These are phyloP conservation scores for Hemibagrus wyckioides DNA, from an alignment of 2,113 vertebrate species.

Conservation along the genomic window DNA sequence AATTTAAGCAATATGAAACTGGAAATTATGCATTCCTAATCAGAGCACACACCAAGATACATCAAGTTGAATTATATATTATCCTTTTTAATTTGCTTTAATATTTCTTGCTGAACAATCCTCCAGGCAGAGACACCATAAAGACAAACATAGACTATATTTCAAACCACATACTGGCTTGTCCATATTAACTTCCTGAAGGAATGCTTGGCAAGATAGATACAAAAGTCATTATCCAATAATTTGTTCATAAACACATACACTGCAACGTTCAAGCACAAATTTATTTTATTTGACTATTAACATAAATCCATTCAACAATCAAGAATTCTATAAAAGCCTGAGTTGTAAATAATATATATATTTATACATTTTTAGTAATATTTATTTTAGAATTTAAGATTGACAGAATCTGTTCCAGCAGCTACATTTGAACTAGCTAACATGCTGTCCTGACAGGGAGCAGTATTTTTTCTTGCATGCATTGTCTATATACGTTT, in stretches of 20 bases:
- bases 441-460: background rate
- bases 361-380: background rate
- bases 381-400: background rate
- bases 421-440: background rate
- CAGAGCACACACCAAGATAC: background rate
- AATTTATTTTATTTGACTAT: background rate
- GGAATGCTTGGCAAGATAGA: background rate
- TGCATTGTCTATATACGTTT: background rate
- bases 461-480: background rate
- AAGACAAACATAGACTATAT: background rate
- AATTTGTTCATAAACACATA: too few relatives aligned
- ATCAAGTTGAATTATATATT: background rate
- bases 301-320: background rate
- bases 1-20: background rate
- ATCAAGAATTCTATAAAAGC: background rate
- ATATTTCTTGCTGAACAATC: background rate
- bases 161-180: constrained; percentile 1
- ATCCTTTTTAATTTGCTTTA: background rate
- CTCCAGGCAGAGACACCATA: background rate
- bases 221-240: background rate
- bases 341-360: background rate
- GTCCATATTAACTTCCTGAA: background rate
- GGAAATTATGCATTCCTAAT: background rate
- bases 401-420: background rate
- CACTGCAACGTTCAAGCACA: too few relatives aligned